Conservation (phyloP, 1,140 invertebrate genomes). For the Zophobas morio region DNA sequence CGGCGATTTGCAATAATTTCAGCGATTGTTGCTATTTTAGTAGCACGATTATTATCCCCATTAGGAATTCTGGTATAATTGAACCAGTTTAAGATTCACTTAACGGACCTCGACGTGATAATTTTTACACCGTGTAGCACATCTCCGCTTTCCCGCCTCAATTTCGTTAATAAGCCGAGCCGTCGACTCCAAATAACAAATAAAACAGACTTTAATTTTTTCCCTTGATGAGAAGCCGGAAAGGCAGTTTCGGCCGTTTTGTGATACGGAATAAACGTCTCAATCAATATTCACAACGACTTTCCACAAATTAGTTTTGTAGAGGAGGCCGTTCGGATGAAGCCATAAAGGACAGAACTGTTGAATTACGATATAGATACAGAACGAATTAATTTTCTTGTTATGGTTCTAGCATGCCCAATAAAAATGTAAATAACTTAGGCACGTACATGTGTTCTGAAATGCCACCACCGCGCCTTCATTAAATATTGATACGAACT, state of each 20-base stretch:
- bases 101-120: conserved; percentile 1
- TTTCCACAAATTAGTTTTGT: conserved; percentile 47
- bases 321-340: conserved; percentile 37
- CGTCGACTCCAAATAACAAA: not conserved
- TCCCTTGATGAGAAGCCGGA: conserved; percentile 4
- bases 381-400: conserved; percentile 52
- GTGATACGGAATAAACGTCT: conserved; percentile 7
- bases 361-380: conserved; percentile 46
- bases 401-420: conserved; percentile 52
- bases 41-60: not conserved
- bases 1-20: conserved; percentile 18
- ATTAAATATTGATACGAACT: conserved; percentile 51
- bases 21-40: conserved; percentile 27
- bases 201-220: conserved; percentile 13
- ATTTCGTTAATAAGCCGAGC: not conserved
- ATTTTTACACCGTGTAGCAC: conserved; percentile 11
- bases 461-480: conserved; percentile 36
- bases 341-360: conserved; percentile 49
- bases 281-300: conserved; percentile 47
- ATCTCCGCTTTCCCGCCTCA: not conserved
- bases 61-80: not conserved
- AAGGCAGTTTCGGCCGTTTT: not conserved
- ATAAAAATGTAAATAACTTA: conserved; percentile 57
- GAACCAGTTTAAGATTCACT: conserved; percentile 12
- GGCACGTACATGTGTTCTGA: conserved; percentile 44